Conservation (phyloP, 2,113 vertebrate species). For the Collichthys lucidus region DNA sequence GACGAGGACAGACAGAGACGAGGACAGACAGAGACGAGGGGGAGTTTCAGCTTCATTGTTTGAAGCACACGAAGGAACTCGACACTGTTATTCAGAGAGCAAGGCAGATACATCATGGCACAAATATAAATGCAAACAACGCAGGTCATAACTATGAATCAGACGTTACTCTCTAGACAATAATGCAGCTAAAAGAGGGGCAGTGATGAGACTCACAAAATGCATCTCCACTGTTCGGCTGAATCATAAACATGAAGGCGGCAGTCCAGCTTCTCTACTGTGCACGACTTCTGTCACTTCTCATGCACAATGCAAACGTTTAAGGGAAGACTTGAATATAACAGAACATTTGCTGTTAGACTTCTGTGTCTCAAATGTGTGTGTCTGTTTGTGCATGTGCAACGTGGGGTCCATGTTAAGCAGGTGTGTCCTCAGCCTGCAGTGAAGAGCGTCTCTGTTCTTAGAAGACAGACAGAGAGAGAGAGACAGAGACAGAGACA, state of each 20-base stretch:
- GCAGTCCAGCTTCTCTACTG: neutral
- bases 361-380: too few species aligned
- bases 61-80: too few species aligned
- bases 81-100: too few species aligned
- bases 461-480: neutral
- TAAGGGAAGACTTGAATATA: neutral
- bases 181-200: too few species aligned
- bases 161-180: neutral
- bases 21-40: too few species aligned
- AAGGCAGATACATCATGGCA: too few species aligned
- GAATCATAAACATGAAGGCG: neutral
- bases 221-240: too few species aligned
- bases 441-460: neutral
- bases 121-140: too few species aligned
- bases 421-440: slow-evolving; percentile 20
- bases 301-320: neutral
- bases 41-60: too few species aligned
- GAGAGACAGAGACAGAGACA: neutral
- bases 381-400: slow-evolving; percentile 13
- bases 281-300: neutral
- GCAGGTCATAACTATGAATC: too few species aligned
- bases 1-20: too few species aligned
- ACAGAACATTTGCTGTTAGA: too few species aligned
- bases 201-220: neutral
- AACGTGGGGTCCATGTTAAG: slow-evolving; percentile 37